Evolutionary conservation across 1,140 invertebrate species (phyloP).

Genomic region (Neodiprion virginianus): DNA sequence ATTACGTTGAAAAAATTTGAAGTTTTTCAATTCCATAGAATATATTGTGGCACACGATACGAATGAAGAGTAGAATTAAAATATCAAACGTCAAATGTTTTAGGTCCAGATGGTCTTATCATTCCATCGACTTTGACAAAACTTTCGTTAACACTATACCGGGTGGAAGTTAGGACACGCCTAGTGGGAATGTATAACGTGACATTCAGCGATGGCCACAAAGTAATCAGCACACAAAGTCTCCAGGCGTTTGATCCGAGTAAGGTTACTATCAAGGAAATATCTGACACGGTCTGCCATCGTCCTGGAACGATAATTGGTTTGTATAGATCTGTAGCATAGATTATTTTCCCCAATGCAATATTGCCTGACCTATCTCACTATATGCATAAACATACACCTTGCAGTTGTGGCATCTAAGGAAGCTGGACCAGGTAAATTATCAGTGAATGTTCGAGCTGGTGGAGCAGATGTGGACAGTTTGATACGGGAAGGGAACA

Average conservation of each 20-base stretch:
- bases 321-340: conserved; percentile 44
- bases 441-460: conserved; percentile 79
- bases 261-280: conserved; percentile 78
- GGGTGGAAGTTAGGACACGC: conserved; percentile 66
- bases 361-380: neutral
- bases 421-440: conserved; percentile 82
- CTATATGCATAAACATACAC: conserved; percentile 19
- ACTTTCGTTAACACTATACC: conserved; percentile 60
- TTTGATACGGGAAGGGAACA: conserved; percentile 75
- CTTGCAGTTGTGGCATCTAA: conserved; percentile 69
- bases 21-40: too few relatives aligned
- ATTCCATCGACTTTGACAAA: conserved; percentile 63
- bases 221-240: conserved; percentile 68
- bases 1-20: too few relatives aligned
- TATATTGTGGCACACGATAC: neutral
- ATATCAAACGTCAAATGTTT: conserved; percentile 21
- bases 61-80: conserved; percentile 9
- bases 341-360: neutral
- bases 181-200: conserved; percentile 71
- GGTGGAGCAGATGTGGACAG: conserved; percentile 82
- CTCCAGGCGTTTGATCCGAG: conserved; percentile 88
- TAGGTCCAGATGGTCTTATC: conserved; percentile 67
- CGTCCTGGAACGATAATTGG: conserved; percentile 81
- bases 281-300: conserved; percentile 83
- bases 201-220: conserved; percentile 62